Base-by-base conservation (phyloP, 2,888 invertebrate species). In the Falcaria lacertinaria region DNA sequence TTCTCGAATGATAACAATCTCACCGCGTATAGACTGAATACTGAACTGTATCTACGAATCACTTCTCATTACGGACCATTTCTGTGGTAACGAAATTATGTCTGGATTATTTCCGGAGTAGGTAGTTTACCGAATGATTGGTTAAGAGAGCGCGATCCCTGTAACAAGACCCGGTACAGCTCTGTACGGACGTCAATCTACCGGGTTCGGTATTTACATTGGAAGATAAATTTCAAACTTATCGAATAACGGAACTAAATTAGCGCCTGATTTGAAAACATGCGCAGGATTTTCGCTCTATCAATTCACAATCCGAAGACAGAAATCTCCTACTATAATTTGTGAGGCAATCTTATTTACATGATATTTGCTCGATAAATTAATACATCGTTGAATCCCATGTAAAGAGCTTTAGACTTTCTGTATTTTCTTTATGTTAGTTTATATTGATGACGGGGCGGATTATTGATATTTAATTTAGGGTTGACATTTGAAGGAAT, bases 1-100 rank as follows among this genome's bases (percentile, higher is more conserved):
- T 86, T 79, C 74, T 74, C 71, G 62, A 69, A 77, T 77, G 85
- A 87, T 87, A 78, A 79, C 74, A 64, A 84, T 84, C 84, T 74
- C 54, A 57, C 63, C 60, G 61, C 58, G 64, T 66, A 63, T 37
- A 19, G 6, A 36, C 14, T 17, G 36, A 14, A 14, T 37, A 22
- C 15, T 37, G 37, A 14, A 37, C 15, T 37, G 14, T 37, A 37
- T 25, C 37, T 25, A 14, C 14, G 14, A 22, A 37, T 37, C 22
- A 19, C 37, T 22, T 15, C 37, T 14, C 16, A 15, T 3, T 22
- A 25, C 8, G 37, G 22, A 22, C 22, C 14, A 37, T 37, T 7
- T 37, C 37, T 37, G 37, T 37, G 22, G 37, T 37, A 37, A 37
- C 37, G 25, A 15, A 37, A 37, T 37, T 15, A 37, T 15, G 34